A percentile compares a stretch with the other conserved stretches of the same genome.
These are phyloP conservation scores for Peromyscus eremicus DNA, from an alignment of 2,797 vertebrate genomes.

Conservation along the genomic window DNA sequence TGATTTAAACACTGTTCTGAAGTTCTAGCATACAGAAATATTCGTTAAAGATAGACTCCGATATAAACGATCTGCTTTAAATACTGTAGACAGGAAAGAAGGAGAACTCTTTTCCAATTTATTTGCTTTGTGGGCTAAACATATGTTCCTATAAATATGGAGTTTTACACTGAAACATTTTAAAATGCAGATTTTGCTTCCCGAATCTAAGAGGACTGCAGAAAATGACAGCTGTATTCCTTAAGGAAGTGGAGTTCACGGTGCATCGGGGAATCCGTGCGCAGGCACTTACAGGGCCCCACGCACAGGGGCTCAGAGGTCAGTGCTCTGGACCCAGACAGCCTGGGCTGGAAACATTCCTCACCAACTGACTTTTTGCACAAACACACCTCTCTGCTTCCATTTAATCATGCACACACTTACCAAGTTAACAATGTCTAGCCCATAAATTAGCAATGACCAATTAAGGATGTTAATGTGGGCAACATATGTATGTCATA, in stretches of 20 bases:
- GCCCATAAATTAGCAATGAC: not conserved
- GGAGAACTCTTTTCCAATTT: slow-evolving; percentile 24
- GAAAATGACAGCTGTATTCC: slow-evolving; percentile 22
- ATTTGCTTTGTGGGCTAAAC: slow-evolving; percentile 35
- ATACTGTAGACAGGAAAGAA: slow-evolving; percentile 5
- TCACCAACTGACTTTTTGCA: not conserved
- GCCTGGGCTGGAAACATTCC: not conserved
- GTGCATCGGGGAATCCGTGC: not conserved
- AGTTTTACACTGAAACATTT: slow-evolving; percentile 19
- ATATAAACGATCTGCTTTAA: slow-evolving; percentile 19
- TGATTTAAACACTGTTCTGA: not conserved
- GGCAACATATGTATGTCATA: not conserved
- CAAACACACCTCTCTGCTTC: slow-evolving; percentile 18
- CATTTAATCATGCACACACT: not conserved
- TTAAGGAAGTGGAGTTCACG: not conserved
- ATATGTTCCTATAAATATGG: not conserved
- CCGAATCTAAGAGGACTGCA: not conserved
- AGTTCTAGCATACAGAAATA: not conserved
- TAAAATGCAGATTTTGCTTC: slow-evolving; percentile 19
- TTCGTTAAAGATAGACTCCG: not conserved
- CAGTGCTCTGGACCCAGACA: not conserved
- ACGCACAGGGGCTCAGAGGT: not conserved
- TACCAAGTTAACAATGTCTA: not conserved
- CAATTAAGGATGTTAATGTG: not conserved
- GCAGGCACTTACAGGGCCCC: not conserved